Evolutionary conservation across 2,888 invertebrate genomes (phyloP).

Genomic region (Sminthurides aquaticus): DNA sequence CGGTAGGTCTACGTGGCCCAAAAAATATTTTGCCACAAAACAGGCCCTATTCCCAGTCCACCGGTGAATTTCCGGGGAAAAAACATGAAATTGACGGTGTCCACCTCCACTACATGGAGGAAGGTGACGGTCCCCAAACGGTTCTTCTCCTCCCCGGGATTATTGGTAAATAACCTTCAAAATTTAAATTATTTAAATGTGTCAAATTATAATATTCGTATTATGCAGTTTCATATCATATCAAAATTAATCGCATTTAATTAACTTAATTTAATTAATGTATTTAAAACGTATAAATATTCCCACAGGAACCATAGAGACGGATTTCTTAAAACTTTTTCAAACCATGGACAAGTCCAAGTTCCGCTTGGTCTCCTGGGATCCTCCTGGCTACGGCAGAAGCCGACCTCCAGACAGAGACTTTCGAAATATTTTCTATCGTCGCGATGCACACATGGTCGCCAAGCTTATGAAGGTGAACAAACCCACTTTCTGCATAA

Average conservation of each 20-base stretch:
- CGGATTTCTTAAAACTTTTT: conserved; percentile 26
- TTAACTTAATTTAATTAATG: too few species aligned
- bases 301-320: conserved; percentile 31
- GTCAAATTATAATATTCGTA: too few species aligned
- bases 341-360: conserved; percentile 13
- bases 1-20: too few species aligned
- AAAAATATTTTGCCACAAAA: too few species aligned
- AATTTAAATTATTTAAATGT: too few species aligned
- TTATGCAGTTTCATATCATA: too few species aligned
- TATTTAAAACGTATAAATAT: too few species aligned
- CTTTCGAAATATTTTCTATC: conserved; percentile 46
- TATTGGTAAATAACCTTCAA: conserved; percentile 57
- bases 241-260: too few species aligned
- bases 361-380: conserved; percentile 48
- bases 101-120: conserved; percentile 57
- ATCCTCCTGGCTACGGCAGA: conserved; percentile 51
- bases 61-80: background rate
- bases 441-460: conserved; percentile 47
- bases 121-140: conserved; percentile 47
- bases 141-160: conserved; percentile 72
- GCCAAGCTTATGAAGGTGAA: conserved; percentile 46
- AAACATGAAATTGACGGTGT: conserved; percentile 45
- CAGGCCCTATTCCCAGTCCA: too few species aligned
- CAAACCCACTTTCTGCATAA: background rate
- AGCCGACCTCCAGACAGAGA: conserved; percentile 42